Percentiles rank a stretch among this genome's conserved stretches.
These are phyloP conservation scores for Drosophila koepferae DNA, from an alignment of 2,888 invertebrate genomes.

Conservation along the genomic window DNA sequence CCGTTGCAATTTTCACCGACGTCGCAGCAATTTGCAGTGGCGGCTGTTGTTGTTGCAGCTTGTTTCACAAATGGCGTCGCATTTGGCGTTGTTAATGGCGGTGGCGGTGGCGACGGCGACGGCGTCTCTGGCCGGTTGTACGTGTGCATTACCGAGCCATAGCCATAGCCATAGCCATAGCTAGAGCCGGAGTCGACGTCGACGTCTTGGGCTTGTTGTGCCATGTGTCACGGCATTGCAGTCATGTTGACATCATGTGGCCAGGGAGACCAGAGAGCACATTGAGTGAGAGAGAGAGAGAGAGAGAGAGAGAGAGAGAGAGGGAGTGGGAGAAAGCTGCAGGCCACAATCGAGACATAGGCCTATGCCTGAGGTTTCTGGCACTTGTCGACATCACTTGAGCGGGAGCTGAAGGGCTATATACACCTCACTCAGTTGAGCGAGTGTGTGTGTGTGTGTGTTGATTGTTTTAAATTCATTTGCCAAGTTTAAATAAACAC, in stretches of 20 bases:
- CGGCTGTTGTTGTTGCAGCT: constrained; percentile 55
- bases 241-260: constrained; percentile 79
- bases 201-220: constrained; percentile 80
- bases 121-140: constrained; percentile 40
- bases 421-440: no score
- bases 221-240: constrained; percentile 80
- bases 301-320: neutral
- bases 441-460: constrained; percentile 47
- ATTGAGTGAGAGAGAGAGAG: neutral
- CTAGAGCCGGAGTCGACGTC: constrained; percentile 12
- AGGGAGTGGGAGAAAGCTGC: constrained; percentile 1
- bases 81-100: constrained; percentile 80
- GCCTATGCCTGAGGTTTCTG: constrained; percentile 56
- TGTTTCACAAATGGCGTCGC: constrained; percentile 81
- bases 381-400: constrained; percentile 67
- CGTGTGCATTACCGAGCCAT: constrained; percentile 64
- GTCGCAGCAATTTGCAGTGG: constrained; percentile 67
- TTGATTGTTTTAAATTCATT: constrained; percentile 84
- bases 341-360: constrained; percentile 32
- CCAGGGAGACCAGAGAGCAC: constrained; percentile 33
- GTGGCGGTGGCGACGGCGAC: constrained; percentile 33
- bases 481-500: constrained; percentile 80
- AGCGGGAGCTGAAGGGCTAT: constrained; percentile 3
- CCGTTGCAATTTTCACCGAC: constrained; percentile 75
- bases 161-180: constrained; percentile 14